Evolutionary conservation across 2,113 vertebrate species (phyloP).

Genomic region (Scolopax mira): DNA sequence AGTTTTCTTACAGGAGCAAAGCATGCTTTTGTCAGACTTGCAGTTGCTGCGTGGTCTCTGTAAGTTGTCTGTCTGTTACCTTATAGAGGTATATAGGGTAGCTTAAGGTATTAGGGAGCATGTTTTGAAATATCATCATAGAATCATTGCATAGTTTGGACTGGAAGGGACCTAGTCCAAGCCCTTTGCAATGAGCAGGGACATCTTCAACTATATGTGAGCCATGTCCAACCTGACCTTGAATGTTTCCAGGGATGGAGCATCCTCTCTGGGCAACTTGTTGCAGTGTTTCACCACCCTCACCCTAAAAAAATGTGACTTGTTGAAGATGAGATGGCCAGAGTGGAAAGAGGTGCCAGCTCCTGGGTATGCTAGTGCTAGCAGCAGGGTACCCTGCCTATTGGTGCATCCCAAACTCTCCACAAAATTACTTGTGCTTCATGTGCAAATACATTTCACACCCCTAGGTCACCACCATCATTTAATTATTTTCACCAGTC

Average conservation of each 20-base stretch:
- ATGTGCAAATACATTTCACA: background rate
- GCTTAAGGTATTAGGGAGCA: background rate
- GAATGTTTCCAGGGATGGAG: background rate
- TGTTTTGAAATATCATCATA: background rate
- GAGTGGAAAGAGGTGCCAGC: background rate
- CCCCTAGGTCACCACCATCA: background rate
- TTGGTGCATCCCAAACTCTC: background rate
- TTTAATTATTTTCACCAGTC: background rate
- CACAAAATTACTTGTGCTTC: background rate
- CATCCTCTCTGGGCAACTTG: background rate
- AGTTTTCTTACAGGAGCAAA: background rate
- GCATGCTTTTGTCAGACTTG: background rate
- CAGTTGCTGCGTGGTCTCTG: background rate
- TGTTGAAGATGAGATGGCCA: background rate
- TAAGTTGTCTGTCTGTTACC: background rate
- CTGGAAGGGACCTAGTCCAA: background rate
- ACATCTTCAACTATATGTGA: background rate
- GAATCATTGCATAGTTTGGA: background rate
- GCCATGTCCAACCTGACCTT: background rate
- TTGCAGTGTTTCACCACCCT: background rate
- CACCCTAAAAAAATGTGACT: background rate
- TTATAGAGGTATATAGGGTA: background rate
- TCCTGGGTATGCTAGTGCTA: background rate
- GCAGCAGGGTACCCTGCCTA: background rate
- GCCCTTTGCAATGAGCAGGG: background rate